Evolutionary conservation across 1,140 invertebrate genomes (phyloP).

Genomic region (Anadara kagoshimensis): DNA sequence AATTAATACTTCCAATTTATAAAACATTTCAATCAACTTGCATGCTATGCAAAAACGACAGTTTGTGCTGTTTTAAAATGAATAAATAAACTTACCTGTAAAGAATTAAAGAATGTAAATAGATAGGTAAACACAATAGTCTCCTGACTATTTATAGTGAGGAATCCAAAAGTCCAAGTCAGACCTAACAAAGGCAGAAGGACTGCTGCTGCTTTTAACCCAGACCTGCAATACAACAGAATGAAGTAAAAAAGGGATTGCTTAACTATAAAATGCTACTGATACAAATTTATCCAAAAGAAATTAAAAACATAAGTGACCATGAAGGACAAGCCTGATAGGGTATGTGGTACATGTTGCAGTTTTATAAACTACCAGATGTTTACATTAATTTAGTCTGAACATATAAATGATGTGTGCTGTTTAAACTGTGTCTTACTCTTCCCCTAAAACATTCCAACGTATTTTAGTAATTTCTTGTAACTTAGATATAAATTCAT

Average conservation of each 20-base stretch:
- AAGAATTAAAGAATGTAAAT: constrained; percentile 61
- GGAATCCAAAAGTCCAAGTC: constrained; percentile 63
- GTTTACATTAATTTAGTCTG: too few species aligned
- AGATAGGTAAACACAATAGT: constrained; percentile 63
- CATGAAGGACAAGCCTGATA: too few species aligned
- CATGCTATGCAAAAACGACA: not conserved
- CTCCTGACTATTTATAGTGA: constrained; percentile 51
- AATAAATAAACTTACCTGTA: constrained; percentile 47
- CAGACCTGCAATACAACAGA: constrained; percentile 44
- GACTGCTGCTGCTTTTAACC: constrained; percentile 62
- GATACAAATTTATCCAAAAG: too few species aligned
- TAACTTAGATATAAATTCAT: too few species aligned
- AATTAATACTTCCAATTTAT: not conserved
- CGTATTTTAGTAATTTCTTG: too few species aligned
- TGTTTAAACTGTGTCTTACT: too few species aligned
- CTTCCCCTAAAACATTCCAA: too few species aligned
- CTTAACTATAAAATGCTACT: too few species aligned
- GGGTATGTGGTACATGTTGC: too few species aligned
- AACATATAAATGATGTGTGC: too few species aligned
- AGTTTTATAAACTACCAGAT: too few species aligned
- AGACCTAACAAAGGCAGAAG: constrained; percentile 64
- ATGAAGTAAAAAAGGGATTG: not conserved
- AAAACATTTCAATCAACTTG: not conserved
- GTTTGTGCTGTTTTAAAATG: not conserved
- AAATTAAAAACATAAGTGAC: too few species aligned